phyloP scores from a whole-genome alignment of 2,797 vertebrate genomes.

The Spea hammondii region DNA sequence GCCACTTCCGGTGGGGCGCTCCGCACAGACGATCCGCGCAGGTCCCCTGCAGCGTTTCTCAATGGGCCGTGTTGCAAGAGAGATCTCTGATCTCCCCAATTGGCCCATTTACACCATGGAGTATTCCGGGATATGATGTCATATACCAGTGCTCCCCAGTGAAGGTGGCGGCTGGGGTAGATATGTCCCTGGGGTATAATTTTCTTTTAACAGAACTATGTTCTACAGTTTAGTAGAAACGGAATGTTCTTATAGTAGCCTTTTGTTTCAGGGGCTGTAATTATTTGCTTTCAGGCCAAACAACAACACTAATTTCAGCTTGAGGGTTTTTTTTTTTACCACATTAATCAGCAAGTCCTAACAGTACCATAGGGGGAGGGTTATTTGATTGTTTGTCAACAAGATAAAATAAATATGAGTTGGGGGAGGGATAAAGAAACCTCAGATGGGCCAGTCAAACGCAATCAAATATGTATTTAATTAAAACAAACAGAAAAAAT shows the following conservation, averaged over 20 bases:
- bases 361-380: constrained; percentile 64
- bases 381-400: constrained; percentile 82
- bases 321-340: background rate
- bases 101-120: no score
- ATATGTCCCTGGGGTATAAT: background rate
- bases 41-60: no score
- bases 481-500: constrained; percentile 82
- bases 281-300: constrained; percentile 42
- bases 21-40: no score
- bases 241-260: constrained; percentile 26
- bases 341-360: constrained; percentile 56
- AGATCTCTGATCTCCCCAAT: no score
- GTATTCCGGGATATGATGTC: no score
- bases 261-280: constrained; percentile 40
- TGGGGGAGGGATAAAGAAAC: constrained; percentile 18
- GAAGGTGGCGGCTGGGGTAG: no score
- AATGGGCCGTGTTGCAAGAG: no score
- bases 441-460: constrained; percentile 71
- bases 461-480: constrained; percentile 85
- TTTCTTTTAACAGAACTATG: background rate
- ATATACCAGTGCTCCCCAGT: no score
- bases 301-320: constrained; percentile 33
- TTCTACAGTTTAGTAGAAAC: constrained; percentile 14
- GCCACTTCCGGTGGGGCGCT: no score
- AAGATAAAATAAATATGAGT: constrained; percentile 74